These are phyloP conservation scores for Cerceris ruficornis DNA, from an alignment of 2,888 invertebrate species.

Conservation along the genomic window DNA sequence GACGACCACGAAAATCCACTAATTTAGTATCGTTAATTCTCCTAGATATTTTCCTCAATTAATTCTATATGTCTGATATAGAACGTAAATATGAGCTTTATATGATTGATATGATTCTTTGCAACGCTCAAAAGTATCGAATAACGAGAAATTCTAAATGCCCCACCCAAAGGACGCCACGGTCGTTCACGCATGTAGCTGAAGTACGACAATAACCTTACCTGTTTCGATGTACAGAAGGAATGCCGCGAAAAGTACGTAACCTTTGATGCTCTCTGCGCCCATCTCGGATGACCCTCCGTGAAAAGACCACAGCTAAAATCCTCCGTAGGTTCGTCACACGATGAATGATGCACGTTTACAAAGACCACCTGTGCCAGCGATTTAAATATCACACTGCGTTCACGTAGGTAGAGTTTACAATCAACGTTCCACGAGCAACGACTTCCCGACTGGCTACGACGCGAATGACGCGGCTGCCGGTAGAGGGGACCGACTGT, in stretches of 20 bases:
- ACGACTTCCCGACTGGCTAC: not conserved
- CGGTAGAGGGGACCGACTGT: slow-evolving; percentile 17
- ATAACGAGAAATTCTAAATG: slow-evolving; percentile 41
- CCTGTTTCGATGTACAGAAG: slow-evolving; percentile 62
- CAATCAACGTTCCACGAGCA: not conserved
- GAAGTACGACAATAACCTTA: slow-evolving; percentile 57
- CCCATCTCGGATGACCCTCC: slow-evolving; percentile 52
- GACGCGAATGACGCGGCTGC: slow-evolving; percentile 33
- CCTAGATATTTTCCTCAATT: too few species aligned
- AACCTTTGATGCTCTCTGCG: slow-evolving; percentile 26
- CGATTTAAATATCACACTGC: not conserved
- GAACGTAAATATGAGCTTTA: too few species aligned
- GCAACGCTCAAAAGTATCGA: not conserved
- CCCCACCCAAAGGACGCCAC: slow-evolving; percentile 64
- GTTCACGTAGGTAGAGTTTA: not conserved
- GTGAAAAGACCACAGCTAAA: not conserved
- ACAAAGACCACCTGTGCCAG: slow-evolving; percentile 2
- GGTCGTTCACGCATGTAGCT: slow-evolving; percentile 27
- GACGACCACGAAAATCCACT: too few species aligned
- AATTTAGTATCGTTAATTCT: too few species aligned
- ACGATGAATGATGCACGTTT: not conserved
- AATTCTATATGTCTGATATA: too few species aligned
- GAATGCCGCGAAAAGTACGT: slow-evolving; percentile 61
- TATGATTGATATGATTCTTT: too few species aligned
- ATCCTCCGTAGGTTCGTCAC: not conserved